These are phyloP conservation scores for Sinocyclocheilus maitianheensis DNA, from an alignment of 2,113 vertebrate genomes.

Conservation along the genomic window DNA sequence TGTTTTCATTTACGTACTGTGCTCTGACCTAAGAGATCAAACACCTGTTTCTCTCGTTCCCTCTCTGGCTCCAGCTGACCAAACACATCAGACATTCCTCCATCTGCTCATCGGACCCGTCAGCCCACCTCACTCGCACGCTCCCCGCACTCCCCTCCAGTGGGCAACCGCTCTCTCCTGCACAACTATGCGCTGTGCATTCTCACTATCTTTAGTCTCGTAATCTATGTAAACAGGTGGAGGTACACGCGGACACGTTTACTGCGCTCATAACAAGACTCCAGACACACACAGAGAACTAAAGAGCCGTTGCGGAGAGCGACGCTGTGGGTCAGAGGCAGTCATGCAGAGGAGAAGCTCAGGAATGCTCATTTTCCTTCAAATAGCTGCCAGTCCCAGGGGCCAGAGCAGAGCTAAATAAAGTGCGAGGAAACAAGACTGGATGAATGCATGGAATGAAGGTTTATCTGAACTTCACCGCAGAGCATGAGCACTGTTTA, in stretches of 20 bases:
- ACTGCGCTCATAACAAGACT: not conserved
- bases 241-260: not conserved
- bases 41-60: slow-evolving; percentile 20
- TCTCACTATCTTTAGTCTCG: slow-evolving; percentile 30
- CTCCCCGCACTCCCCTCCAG: slow-evolving; percentile 41
- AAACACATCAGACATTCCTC: slow-evolving; percentile 46
- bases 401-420: slow-evolving; percentile 16
- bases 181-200: slow-evolving; percentile 39
- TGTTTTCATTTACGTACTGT: not conserved
- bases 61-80: slow-evolving; percentile 46
- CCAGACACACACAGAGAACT: slow-evolving; percentile 19
- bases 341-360: slow-evolving; percentile 46
- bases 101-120: slow-evolving; percentile 40
- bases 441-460: slow-evolving; percentile 3
- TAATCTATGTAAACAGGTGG: slow-evolving; percentile 52
- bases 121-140: not conserved
- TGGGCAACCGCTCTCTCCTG: slow-evolving; percentile 19
- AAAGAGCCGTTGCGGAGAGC: slow-evolving; percentile 1
- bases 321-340: slow-evolving; percentile 21
- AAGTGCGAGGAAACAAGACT: slow-evolving; percentile 21
- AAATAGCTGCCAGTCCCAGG: slow-evolving; percentile 25
- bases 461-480: slow-evolving; percentile 32
- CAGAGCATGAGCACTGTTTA: not conserved
- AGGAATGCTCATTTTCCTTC: slow-evolving; percentile 38
- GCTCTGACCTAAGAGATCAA: not conserved